A percentile compares a stretch with the other conserved stretches of the same genome.
These are phyloP conservation scores for Anastrepha ludens DNA, from an alignment of 1,140 invertebrate species.

Conservation along the genomic window DNA sequence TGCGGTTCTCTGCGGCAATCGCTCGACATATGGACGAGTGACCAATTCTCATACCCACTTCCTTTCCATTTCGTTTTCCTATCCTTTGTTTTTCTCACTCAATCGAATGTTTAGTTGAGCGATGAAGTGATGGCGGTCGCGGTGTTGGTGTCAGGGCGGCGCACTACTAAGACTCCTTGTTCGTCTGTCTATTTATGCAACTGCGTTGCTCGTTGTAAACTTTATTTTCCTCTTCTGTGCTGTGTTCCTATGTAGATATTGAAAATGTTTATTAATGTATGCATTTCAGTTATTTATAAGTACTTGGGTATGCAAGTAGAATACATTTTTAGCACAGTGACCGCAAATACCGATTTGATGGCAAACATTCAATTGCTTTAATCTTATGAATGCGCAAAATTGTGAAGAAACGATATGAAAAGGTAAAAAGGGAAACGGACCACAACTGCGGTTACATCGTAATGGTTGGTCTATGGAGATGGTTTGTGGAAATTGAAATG, in stretches of 20 bases:
- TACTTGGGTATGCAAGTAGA: not conserved
- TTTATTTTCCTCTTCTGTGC: not conserved
- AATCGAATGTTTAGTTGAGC: constrained; percentile 44
- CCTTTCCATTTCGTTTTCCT: not conserved
- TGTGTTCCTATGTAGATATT: not conserved
- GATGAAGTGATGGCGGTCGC: not conserved
- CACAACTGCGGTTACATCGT: not conserved
- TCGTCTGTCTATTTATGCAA: not conserved
- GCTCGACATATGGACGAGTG: constrained; percentile 33
- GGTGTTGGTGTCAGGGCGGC: not conserved
- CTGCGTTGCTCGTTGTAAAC: not conserved
- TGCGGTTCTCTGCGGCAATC: constrained; percentile 8
- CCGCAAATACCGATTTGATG: constrained; percentile 14
- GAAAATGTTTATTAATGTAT: constrained; percentile 26
- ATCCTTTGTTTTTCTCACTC: constrained; percentile 21
- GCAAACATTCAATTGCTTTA: constrained; percentile 38
- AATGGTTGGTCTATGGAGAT: too few relatives aligned
- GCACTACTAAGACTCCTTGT: not conserved
- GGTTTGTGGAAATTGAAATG: too few relatives aligned
- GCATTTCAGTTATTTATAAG: constrained; percentile 32
- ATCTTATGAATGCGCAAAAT: not conserved
- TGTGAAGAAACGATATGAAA: not conserved
- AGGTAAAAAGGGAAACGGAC: not conserved
- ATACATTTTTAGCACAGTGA: constrained; percentile 11
- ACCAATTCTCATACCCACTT: constrained; percentile 9